These are phyloP conservation scores for Steromphala cineraria DNA, from an alignment of 2,888 invertebrate genomes.

Conservation along the genomic window DNA sequence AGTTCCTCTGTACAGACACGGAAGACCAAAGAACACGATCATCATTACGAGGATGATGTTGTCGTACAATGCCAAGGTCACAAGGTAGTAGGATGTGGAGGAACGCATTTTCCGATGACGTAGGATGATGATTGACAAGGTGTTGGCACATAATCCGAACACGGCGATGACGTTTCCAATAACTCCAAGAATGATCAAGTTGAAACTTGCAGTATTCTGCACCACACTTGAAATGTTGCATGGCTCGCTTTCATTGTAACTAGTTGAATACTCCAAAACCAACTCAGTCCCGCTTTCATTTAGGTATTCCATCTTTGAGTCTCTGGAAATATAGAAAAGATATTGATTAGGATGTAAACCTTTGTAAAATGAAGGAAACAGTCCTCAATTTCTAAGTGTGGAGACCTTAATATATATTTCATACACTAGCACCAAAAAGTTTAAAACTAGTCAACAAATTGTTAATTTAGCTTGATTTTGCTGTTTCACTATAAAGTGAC, in stretches of 20 bases:
- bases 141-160: constrained; percentile 78
- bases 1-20: constrained; percentile 52
- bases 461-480: no score
- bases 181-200: constrained; percentile 87
- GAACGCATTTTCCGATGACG: constrained; percentile 90
- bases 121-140: constrained; percentile 71
- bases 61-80: constrained; percentile 95
- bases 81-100: constrained; percentile 94
- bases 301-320: neutral
- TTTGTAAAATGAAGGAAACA: no score
- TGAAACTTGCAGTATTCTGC: constrained; percentile 44
- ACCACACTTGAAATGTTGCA: neutral
- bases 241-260: neutral
- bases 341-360: no score
- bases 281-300: no score
- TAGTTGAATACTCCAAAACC: neutral
- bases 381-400: no score
- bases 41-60: constrained; percentile 86
- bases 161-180: constrained; percentile 93
- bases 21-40: constrained; percentile 68
- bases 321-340: neutral
- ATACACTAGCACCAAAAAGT: no score
- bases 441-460: no score
- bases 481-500: no score
- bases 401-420: no score